These are phyloP conservation scores for Stegostoma tigrinum DNA, from an alignment of 2,113 vertebrate genomes.

Conservation along the genomic window DNA sequence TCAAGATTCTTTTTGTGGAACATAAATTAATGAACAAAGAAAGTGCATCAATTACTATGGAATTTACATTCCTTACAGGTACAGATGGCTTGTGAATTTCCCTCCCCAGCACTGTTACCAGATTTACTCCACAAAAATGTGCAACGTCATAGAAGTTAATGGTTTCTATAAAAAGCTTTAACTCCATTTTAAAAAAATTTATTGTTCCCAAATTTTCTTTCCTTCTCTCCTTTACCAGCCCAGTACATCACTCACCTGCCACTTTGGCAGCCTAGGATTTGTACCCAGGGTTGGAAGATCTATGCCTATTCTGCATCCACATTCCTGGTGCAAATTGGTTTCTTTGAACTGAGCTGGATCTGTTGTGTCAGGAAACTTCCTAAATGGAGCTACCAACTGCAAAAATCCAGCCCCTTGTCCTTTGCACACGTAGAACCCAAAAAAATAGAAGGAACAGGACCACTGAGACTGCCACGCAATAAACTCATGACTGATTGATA, in stretches of 20 bases:
- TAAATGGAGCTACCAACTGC: not conserved
- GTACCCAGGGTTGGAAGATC: too few species aligned
- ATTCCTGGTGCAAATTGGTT: too few species aligned
- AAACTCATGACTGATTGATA: too few species aligned
- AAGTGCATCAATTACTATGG: not conserved
- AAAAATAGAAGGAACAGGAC: too few species aligned
- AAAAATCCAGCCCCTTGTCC: not conserved
- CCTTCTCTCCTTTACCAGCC: not conserved
- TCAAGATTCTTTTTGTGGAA: not conserved
- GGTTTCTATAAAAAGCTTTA: not conserved
- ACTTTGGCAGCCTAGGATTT: not conserved
- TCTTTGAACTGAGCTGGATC: not conserved
- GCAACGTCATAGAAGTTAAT: not conserved
- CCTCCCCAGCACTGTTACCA: not conserved
- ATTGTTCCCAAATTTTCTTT: not conserved
- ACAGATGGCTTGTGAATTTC: not conserved
- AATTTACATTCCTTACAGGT: not conserved
- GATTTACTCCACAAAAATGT: not conserved
- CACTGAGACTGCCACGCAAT: too few species aligned
- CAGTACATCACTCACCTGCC: not conserved
- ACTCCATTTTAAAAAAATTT: not conserved
- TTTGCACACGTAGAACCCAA: not conserved
- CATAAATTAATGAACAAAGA: not conserved
- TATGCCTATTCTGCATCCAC: too few species aligned
- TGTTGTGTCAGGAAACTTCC: not conserved